Conservation (phyloP, 2,113 vertebrate genomes). For the Trochalopteron elliotii region DNA sequence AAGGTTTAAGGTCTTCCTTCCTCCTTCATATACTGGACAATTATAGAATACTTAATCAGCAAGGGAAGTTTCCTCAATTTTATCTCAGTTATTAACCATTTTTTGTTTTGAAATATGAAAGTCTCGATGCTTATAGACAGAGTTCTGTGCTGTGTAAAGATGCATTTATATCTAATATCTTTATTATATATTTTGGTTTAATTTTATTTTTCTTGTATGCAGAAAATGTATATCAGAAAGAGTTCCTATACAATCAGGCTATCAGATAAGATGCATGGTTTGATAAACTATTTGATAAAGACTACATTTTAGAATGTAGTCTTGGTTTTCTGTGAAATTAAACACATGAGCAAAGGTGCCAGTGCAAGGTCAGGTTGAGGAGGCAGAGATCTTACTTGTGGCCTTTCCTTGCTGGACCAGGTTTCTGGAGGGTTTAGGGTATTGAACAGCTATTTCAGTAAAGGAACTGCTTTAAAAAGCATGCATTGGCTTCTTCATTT, state of each 20-base stretch:
- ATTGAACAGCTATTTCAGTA: neutral
- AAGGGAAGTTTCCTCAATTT: neutral
- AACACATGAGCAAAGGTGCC: accelerated
- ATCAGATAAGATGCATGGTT: neutral
- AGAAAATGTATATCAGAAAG: neutral
- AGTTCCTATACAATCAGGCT: neutral
- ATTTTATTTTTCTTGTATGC: neutral
- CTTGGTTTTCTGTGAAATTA: neutral
- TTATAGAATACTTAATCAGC: neutral
- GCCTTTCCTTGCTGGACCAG: neutral
- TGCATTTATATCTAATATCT: neutral
- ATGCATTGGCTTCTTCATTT: neutral
- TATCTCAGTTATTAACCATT: neutral
- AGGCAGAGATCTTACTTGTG: neutral
- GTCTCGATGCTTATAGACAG: neutral
- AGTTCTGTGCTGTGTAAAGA: neutral
- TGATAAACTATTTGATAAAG: neutral
- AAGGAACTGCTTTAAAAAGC: neutral
- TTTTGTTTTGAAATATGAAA: neutral
- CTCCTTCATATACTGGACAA: neutral
- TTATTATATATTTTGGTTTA: neutral
- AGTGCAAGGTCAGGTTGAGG: neutral
- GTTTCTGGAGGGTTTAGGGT: neutral
- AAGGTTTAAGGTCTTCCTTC: neutral
- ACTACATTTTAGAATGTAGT: neutral